Evolutionary conservation across 1,140 invertebrate species (phyloP).

Genomic region (Bombyx mori): ASM3026992v2 NC_085116.1:5976001-5976500

Average conservation of each 20-base stretch:
- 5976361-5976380: constrained; percentile 25
- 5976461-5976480: too few relatives aligned
- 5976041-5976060: too few relatives aligned
- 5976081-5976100: constrained; percentile 29
- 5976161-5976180: constrained; percentile 22
- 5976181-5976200: constrained; percentile 26
- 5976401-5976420: too few relatives aligned
- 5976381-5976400: too few relatives aligned
- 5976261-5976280: constrained; percentile 10
- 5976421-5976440: too few relatives aligned
- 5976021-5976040: too few relatives aligned
- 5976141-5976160: constrained; percentile 28
- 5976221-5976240: constrained; percentile 19
- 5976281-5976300: constrained; percentile 33
- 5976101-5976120: constrained; percentile 34
- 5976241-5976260: constrained; percentile 24
- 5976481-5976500: too few relatives aligned
- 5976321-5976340: constrained; percentile 43
- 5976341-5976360: constrained; percentile 43
- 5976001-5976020: too few relatives aligned
- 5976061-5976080: too few relatives aligned
- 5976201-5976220: constrained; percentile 23
- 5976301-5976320: constrained; percentile 30
- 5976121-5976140: constrained; percentile 24
- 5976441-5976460: too few relatives aligned